phyloP scores from a whole-genome alignment of 2,888 invertebrate genomes.

The Spicauda simplicius region DNA sequence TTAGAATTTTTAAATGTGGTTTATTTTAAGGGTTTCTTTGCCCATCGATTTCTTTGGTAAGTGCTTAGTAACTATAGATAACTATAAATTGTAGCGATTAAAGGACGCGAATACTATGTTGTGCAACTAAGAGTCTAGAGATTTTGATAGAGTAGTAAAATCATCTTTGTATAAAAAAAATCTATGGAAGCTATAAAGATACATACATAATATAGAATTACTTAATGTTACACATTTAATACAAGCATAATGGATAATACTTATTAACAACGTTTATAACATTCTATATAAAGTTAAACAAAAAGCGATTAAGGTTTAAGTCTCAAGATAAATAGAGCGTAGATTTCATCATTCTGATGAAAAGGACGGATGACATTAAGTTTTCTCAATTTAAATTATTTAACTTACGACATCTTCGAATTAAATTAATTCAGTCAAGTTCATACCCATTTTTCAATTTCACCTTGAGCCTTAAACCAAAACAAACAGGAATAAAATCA shows the following conservation, averaged over 20 bases:
- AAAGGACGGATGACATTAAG: slow-evolving; percentile 34
- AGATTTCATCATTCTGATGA: slow-evolving; percentile 1
- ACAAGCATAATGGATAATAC: neutral
- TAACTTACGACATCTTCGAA: neutral
- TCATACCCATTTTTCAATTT: neutral
- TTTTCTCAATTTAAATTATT: slow-evolving; percentile 4
- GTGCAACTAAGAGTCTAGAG: too few species aligned
- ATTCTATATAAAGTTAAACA: neutral
- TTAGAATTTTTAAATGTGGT: too few species aligned
- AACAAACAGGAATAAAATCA: slow-evolving; percentile 23
- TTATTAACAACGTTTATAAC: neutral
- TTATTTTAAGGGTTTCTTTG: too few species aligned
- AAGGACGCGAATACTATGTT: too few species aligned
- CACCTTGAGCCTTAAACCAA: slow-evolving; percentile 31
- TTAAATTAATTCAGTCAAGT: neutral
- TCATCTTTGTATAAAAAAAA: too few species aligned
- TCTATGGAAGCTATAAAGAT: too few species aligned
- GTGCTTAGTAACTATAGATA: too few species aligned
- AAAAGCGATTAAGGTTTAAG: slow-evolving; percentile 12
- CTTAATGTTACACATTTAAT: neutral
- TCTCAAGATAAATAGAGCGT: slow-evolving; percentile 12
- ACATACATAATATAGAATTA: neutral
- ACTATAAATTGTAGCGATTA: too few species aligned
- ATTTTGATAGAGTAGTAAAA: too few species aligned
- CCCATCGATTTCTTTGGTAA: too few species aligned